These are phyloP conservation scores for Allobates femoralis DNA, from an alignment of 2,797 vertebrate genomes.

Conservation along the genomic window DNA sequence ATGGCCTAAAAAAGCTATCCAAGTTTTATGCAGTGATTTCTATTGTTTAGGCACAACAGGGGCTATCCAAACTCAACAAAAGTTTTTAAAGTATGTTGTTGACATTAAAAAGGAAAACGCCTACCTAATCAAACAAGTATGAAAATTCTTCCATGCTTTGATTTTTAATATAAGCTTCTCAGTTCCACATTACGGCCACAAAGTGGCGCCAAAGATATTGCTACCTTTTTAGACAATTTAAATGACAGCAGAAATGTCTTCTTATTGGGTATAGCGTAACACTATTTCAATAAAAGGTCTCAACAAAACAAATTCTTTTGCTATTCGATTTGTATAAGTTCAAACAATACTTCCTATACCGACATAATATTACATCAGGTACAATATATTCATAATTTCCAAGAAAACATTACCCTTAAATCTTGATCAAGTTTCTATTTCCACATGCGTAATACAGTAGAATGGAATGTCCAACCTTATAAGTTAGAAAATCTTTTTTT, in stretches of 20 bases:
- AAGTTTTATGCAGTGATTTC: too few species aligned
- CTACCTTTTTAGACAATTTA: background rate
- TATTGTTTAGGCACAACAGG: too few species aligned
- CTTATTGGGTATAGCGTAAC: background rate
- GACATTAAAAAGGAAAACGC: background rate
- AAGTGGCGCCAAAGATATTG: background rate
- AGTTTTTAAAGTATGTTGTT: too few species aligned
- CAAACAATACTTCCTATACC: background rate
- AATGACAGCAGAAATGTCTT: background rate
- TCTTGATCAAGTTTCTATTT: background rate
- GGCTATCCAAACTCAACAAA: too few species aligned
- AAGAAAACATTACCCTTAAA: background rate
- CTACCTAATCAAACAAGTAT: background rate
- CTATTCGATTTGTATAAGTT: background rate
- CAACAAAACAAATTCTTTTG: background rate
- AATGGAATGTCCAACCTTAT: background rate
- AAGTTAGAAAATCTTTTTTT: background rate
- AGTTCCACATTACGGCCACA: constrained; percentile 8
- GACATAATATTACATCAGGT: background rate
- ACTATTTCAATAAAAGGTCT: constrained; percentile 4
- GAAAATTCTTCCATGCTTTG: background rate
- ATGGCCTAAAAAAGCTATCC: too few species aligned
- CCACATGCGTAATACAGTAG: background rate
- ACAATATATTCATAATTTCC: background rate
- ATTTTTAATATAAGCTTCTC: background rate